phyloP scores from a whole-genome alignment of 2,113 vertebrate species.

The Stigmatopora nigra region DNA sequence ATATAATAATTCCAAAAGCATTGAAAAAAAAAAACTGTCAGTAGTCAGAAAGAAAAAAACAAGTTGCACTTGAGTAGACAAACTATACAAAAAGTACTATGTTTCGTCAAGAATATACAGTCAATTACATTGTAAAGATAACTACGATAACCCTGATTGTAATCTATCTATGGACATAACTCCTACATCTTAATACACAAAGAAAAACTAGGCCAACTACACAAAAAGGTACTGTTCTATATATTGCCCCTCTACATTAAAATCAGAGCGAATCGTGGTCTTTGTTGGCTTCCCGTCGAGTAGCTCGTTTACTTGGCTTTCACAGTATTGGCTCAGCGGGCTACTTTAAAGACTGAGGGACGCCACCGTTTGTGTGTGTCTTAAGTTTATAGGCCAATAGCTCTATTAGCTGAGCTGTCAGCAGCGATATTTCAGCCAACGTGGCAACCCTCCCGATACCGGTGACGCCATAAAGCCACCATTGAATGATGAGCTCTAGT shows the following conservation, averaged over 20 bases:
- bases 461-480: constrained; percentile 43
- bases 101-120: no score
- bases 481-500: constrained; percentile 53
- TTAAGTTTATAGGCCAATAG: constrained; percentile 43
- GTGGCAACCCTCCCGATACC: constrained; percentile 37
- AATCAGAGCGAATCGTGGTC: background rate
- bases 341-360: constrained; percentile 20
- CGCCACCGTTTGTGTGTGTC: constrained; percentile 22
- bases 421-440: constrained; percentile 46
- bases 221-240: constrained; percentile 16
- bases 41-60: no score
- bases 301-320: constrained; percentile 26
- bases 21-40: no score
- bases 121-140: background rate
- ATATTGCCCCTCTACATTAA: constrained; percentile 19
- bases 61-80: no score
- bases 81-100: no score
- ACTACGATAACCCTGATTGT: no score
- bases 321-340: constrained; percentile 26
- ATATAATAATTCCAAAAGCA: no score
- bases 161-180: background rate
- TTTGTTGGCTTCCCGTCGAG: background rate
- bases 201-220: constrained; percentile 16
- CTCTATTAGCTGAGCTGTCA: constrained; percentile 55
- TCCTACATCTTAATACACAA: background rate